Conservation (phyloP, 2,888 invertebrate genomes). For the Frankliniella fusca region DNA sequence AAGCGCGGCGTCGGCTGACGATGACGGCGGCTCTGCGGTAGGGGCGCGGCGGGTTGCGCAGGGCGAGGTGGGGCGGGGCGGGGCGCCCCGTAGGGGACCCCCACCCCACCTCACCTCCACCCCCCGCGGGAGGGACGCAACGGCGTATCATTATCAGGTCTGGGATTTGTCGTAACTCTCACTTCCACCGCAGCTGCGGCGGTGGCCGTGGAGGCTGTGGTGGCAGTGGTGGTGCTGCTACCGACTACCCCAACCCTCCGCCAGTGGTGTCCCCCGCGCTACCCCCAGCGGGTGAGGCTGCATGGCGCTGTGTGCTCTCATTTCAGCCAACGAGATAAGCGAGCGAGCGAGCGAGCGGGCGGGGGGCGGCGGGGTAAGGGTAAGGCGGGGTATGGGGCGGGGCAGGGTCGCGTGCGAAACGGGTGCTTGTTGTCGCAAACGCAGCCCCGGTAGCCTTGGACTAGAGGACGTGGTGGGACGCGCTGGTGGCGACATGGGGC, state of each 20-base stretch:
- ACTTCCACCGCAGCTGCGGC: background rate
- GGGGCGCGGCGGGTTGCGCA: too few relatives aligned
- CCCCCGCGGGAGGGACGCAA: too few relatives aligned
- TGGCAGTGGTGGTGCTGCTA: background rate
- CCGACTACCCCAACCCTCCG: background rate
- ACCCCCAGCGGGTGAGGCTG: background rate
- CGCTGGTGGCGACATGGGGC: background rate
- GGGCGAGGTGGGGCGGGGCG: too few relatives aligned
- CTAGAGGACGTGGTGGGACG: background rate
- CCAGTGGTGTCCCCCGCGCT: background rate
- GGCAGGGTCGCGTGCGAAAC: too few relatives aligned
- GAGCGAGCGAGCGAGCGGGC: background rate
- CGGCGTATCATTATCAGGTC: slow-evolving; percentile 19
- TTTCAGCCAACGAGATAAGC: slow-evolving; percentile 1
- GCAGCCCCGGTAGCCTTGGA: too few relatives aligned
- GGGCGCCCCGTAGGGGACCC: too few relatives aligned
- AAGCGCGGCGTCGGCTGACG: too few relatives aligned
- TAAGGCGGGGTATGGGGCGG: too few relatives aligned
- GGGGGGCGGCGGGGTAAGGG: too few relatives aligned
- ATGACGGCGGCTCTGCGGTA: too few relatives aligned
- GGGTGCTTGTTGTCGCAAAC: too few relatives aligned
- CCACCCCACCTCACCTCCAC: too few relatives aligned
- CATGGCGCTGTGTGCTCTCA: background rate
- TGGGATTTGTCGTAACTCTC: slow-evolving; percentile 22
- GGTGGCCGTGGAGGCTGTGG: background rate